Conservation (phyloP, 2,888 invertebrate genomes). For the Lymantria dispar region DNA sequence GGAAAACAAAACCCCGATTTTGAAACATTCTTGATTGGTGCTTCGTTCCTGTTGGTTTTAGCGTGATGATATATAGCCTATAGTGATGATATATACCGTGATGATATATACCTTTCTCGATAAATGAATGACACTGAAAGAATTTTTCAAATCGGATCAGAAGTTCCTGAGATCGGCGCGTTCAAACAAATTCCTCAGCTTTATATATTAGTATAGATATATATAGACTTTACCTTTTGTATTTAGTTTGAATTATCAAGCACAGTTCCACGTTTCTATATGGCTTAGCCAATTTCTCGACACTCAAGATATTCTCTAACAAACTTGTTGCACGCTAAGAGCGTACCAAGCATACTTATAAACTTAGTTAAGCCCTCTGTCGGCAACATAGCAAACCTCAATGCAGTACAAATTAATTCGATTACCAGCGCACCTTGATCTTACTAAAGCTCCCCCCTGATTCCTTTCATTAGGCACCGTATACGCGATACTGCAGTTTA, state of each 20-base stretch:
- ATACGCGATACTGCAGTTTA: conserved; percentile 41
- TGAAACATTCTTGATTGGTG: too few species aligned
- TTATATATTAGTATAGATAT: too few species aligned
- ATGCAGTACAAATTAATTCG: conserved; percentile 75
- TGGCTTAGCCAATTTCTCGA: conserved; percentile 70
- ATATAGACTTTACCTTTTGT: too few species aligned
- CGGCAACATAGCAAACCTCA: conserved; percentile 68
- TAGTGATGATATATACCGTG: too few species aligned
- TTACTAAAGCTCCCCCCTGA: conserved; percentile 57
- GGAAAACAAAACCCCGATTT: too few species aligned
- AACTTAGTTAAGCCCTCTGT: conserved; percentile 76
- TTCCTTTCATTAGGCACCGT: conserved; percentile 62
- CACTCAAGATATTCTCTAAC: conserved; percentile 73
- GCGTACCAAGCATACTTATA: conserved; percentile 75
- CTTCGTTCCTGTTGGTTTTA: too few species aligned
- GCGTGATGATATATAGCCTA: too few species aligned
- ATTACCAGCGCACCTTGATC: conserved; percentile 79
- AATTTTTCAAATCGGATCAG: too few species aligned
- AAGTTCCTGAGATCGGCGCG: too few species aligned
- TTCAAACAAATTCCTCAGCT: too few species aligned
- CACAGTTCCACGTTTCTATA: conserved; percentile 47
- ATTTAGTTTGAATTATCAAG: conserved; percentile 43
- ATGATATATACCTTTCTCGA: too few species aligned
- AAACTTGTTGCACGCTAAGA: conserved; percentile 77
- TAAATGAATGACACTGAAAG: too few species aligned